These are phyloP conservation scores for Pampus argenteus DNA, from an alignment of 2,797 vertebrate species.

Conservation along the genomic window DNA sequence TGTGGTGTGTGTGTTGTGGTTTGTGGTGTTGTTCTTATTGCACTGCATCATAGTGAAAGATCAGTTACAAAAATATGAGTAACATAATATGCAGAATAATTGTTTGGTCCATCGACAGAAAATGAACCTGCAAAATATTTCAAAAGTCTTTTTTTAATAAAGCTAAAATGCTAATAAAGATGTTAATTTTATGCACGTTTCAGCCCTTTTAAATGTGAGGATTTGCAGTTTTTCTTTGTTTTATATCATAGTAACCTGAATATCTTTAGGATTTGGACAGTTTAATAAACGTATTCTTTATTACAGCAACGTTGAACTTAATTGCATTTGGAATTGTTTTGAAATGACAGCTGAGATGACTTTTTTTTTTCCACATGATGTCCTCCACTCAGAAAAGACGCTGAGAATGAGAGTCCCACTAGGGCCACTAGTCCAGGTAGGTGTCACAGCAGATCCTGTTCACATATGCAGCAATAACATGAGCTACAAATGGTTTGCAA, in stretches of 20 bases:
- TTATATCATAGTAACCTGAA: no score
- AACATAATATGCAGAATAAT: neutral
- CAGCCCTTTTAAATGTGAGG: no score
- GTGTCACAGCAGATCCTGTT: neutral
- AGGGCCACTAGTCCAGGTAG: slow-evolving; percentile 41
- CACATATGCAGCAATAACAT: neutral
- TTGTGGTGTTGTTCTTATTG: neutral
- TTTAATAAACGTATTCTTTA: neutral
- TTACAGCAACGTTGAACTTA: no score
- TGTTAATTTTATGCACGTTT: no score
- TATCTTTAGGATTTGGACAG: no score
- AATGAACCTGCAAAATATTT: no score
- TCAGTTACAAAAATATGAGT: neutral
- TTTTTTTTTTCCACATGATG: neutral
- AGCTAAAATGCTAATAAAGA: neutral
- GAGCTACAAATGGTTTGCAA: neutral
- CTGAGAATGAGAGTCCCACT: neutral
- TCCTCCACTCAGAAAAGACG: slow-evolving; percentile 35
- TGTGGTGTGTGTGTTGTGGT: no score
- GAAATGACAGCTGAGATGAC: neutral
- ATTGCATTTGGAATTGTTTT: neutral
- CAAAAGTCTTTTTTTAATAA: neutral
- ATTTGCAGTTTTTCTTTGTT: neutral
- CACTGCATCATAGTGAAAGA: neutral
- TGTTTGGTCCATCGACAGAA: no score